Percentiles rank a stretch among this genome's conserved stretches.
These are phyloP conservation scores for Drosophila recens DNA, from an alignment of 2,888 invertebrate genomes.

Conservation along the genomic window DNA sequence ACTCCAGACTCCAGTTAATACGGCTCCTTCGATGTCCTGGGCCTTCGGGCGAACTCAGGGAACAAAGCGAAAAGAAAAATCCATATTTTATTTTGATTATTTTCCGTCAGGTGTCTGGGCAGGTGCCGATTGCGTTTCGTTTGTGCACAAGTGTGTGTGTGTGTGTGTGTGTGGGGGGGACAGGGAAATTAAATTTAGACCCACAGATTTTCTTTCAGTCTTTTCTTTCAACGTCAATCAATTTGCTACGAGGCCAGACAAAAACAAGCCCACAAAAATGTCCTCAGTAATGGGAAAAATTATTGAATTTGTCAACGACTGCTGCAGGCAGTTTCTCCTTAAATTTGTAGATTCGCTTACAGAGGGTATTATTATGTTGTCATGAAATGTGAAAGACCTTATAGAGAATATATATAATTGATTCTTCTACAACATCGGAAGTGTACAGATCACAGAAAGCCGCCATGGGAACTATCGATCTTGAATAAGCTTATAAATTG, in stretches of 20 bases:
- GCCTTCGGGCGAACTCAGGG: constrained; percentile 13
- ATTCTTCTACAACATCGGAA: too few species aligned
- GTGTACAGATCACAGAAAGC: too few species aligned
- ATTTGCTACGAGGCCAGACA: constrained; percentile 70
- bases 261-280: constrained; percentile 72
- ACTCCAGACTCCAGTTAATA: constrained; percentile 65
- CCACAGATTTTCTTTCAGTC: constrained; percentile 42
- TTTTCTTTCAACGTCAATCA: constrained; percentile 72
- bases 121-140: constrained; percentile 71
- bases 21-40: constrained; percentile 33
- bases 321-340: constrained; percentile 50
- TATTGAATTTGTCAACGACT: constrained; percentile 83
- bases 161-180: constrained; percentile 25
- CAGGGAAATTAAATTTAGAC: constrained; percentile 69
- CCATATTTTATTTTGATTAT: constrained; percentile 80
- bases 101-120: constrained; percentile 70
- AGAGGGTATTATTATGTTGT: background rate
- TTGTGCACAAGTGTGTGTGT: background rate
- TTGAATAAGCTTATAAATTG: too few species aligned
- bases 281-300: constrained; percentile 81
- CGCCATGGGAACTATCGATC: too few species aligned
- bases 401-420: background rate
- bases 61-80: constrained; percentile 64
- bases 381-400: background rate
- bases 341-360: background rate